A percentile compares a stretch with the other conserved stretches of the same genome.
These are phyloP conservation scores for Tipula helvola DNA, from an alignment of 2,888 invertebrate genomes.

Conservation along the genomic window DNA sequence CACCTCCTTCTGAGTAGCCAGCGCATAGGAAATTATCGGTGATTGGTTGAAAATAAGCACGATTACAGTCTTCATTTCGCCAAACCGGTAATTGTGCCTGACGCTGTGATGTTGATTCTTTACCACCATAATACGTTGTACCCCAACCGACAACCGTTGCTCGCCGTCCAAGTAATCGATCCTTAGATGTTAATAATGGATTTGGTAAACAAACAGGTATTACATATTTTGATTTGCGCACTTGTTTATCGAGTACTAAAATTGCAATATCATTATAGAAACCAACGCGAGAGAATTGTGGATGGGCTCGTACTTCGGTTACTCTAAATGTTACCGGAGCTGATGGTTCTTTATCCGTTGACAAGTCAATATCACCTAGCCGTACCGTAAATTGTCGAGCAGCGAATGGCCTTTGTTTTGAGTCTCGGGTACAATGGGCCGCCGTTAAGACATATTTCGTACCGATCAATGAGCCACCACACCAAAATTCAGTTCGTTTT, in stretches of 20 bases:
- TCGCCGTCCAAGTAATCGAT: slow-evolving; percentile 43
- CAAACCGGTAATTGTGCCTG: slow-evolving; percentile 79
- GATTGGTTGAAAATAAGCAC: slow-evolving; percentile 86
- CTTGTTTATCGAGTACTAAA: slow-evolving; percentile 43
- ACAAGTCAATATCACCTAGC: slow-evolving; percentile 77
- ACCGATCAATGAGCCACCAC: slow-evolving; percentile 81
- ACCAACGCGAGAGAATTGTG: slow-evolving; percentile 60
- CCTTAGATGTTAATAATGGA: slow-evolving; percentile 25
- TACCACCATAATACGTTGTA: slow-evolving; percentile 78
- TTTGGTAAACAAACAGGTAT: slow-evolving; percentile 75
- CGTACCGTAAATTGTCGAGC: slow-evolving; percentile 81
- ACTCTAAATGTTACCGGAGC: slow-evolving; percentile 69
- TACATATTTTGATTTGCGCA: slow-evolving; percentile 70
- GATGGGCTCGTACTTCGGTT: slow-evolving; percentile 66
- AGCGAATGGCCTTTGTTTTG: slow-evolving; percentile 80
- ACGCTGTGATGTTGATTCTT: slow-evolving; percentile 73
- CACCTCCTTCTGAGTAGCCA: slow-evolving; percentile 77
- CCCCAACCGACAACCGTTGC: slow-evolving; percentile 92
- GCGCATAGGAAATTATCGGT: slow-evolving; percentile 83
- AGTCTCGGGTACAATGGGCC: slow-evolving; percentile 86
- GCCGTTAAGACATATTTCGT: slow-evolving; percentile 68
- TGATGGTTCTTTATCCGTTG: slow-evolving; percentile 73
- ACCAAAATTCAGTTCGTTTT: slow-evolving; percentile 82
- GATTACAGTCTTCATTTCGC: slow-evolving; percentile 80
- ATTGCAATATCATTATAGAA: slow-evolving; percentile 88